phyloP scores from a whole-genome alignment of 2,797 vertebrate species.

The Hemibagrus guttatus region DNA sequence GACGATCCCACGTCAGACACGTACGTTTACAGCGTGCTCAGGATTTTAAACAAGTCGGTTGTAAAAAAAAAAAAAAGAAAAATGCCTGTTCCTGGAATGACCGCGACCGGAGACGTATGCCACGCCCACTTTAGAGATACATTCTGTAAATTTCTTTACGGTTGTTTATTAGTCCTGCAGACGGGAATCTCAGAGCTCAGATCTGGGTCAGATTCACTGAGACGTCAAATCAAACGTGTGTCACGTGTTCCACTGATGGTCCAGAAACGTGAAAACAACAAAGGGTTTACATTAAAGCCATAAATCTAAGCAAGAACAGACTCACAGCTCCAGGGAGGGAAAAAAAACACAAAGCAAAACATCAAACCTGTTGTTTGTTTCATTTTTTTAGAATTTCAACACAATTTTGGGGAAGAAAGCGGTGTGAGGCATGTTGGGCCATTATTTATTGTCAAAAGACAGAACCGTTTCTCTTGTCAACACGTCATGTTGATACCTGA shows the following conservation, averaged over 20 bases:
- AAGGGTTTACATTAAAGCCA: not conserved
- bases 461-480: conserved; percentile 1
- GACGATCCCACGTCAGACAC: not conserved
- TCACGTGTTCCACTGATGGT: not conserved
- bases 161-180: not conserved
- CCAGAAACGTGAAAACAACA: too few species aligned
- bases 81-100: not conserved
- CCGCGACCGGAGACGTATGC: not conserved
- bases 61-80: not conserved
- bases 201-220: conserved; percentile 11
- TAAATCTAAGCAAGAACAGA: not conserved
- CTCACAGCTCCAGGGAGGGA: not conserved
- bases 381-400: not conserved
- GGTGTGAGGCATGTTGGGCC: not conserved
- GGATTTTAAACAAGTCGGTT: too few species aligned
- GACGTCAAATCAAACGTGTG: not conserved
- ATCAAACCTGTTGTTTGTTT: not conserved
- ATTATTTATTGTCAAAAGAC: not conserved
- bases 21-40: not conserved
- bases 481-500: not conserved
- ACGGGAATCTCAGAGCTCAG: not conserved
- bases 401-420: not conserved
- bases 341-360: not conserved
- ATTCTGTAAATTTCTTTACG: not conserved
- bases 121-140: not conserved